Evolutionary conservation across 2,797 vertebrate genomes (phyloP).

Genomic region (Acipenser transmontanus): DNA sequence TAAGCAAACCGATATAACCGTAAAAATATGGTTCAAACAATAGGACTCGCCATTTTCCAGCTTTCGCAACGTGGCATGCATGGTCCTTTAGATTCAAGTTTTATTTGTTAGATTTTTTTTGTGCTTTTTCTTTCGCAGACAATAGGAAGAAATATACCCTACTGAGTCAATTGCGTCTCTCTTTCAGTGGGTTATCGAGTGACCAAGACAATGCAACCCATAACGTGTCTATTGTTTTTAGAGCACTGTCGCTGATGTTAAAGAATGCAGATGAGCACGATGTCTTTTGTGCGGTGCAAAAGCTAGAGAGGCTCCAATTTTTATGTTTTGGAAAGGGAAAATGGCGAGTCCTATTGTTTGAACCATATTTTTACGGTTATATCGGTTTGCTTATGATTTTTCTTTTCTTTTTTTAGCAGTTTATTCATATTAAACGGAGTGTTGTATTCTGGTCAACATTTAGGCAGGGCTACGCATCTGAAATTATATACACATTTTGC

Average conservation of each 20-base stretch:
- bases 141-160: neutral
- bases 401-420: too few relatives aligned
- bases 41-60: too few relatives aligned
- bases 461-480: too few relatives aligned
- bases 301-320: constrained; percentile 50
- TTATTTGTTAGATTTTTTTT: too few relatives aligned
- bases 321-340: constrained; percentile 72
- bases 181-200: neutral
- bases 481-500: too few relatives aligned
- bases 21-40: too few relatives aligned
- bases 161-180: neutral
- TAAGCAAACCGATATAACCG: too few relatives aligned
- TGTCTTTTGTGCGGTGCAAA: constrained; percentile 62
- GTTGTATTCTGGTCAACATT: too few relatives aligned
- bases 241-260: constrained; percentile 3
- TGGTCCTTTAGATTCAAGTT: too few relatives aligned
- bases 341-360: constrained; percentile 93
- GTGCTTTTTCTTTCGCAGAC: neutral
- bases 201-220: neutral
- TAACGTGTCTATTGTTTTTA: neutral
- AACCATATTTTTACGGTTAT: constrained; percentile 62
- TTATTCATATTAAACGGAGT: too few relatives aligned
- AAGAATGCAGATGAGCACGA: constrained; percentile 46
- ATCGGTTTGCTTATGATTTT: neutral
- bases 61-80: too few relatives aligned